phyloP scores from a whole-genome alignment of 2,113 vertebrate genomes.

The Thunnus thynnus region DNA sequence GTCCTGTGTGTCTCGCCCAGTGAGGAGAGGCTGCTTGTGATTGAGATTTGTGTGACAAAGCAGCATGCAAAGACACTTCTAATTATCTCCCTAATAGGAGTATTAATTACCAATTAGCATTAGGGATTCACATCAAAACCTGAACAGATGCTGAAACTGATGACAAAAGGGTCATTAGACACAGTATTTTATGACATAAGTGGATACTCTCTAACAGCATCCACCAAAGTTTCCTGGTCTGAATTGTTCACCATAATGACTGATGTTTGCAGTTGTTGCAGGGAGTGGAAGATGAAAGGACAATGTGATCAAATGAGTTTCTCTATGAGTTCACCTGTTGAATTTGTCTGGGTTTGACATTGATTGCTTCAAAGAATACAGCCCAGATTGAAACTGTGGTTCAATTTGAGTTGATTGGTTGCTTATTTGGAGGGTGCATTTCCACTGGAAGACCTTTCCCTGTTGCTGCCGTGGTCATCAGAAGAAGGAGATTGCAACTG shows the following conservation, averaged over 20 bases:
- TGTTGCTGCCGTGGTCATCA: slow-evolving; percentile 23
- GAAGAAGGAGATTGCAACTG: slow-evolving; percentile 33
- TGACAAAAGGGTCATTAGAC: neutral
- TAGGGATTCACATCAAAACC: neutral
- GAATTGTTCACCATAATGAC: slow-evolving; percentile 15
- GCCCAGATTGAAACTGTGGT: slow-evolving; percentile 17
- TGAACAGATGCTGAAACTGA: neutral
- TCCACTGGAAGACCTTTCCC: slow-evolving; percentile 5
- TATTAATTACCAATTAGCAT: slow-evolving; percentile 14
- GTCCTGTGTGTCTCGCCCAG: neutral
- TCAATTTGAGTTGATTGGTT: slow-evolving; percentile 64
- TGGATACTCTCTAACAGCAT: neutral
- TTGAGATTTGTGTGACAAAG: neutral
- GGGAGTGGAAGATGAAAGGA: slow-evolving; percentile 54
- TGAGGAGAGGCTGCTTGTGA: neutral
- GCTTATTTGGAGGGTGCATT: neutral
- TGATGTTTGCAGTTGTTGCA: slow-evolving; percentile 44
- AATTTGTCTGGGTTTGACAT: slow-evolving; percentile 28
- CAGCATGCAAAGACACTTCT: neutral
- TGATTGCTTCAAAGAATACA: slow-evolving; percentile 62
- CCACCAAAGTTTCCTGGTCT: slow-evolving; percentile 14
- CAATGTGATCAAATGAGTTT: slow-evolving; percentile 54
- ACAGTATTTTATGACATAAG: slow-evolving; percentile 1
- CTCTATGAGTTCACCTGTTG: slow-evolving; percentile 41
- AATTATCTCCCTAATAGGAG: neutral